A percentile compares a stretch with the other conserved stretches of the same genome.
Conservation (phyloP, 92 coral and sea anemone species). For the Diadumene lineata region DNA sequence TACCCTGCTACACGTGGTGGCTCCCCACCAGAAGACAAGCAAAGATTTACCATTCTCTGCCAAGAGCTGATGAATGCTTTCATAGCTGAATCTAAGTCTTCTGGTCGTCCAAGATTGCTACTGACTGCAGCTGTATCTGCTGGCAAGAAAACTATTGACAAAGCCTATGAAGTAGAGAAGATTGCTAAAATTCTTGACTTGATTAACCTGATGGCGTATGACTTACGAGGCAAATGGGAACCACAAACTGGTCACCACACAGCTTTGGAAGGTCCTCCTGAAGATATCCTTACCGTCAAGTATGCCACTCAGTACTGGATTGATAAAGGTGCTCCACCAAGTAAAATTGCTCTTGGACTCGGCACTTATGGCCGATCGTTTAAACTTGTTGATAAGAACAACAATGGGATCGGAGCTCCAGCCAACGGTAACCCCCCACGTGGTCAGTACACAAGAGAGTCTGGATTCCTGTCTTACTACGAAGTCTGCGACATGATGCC, state of each 20-base stretch:
- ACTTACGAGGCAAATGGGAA: constrained; percentile 91
- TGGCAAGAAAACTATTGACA: constrained; percentile 62
- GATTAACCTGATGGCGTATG: constrained; percentile 92
- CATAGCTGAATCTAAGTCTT: constrained; percentile 55
- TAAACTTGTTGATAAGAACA: constrained; percentile 33
- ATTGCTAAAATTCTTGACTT: constrained; percentile 68
- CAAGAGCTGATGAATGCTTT: constrained; percentile 83
- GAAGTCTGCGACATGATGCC: constrained; percentile 66
- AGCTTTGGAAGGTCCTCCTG: constrained; percentile 72
- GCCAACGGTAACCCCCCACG: constrained; percentile 57
- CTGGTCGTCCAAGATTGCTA: constrained; percentile 66
- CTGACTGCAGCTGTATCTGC: constrained; percentile 90
- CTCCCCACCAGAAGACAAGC: constrained; percentile 82
- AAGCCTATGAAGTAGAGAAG: constrained; percentile 70
- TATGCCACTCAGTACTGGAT: constrained; percentile 89
- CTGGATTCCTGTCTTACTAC: constrained; percentile 79
- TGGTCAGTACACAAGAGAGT: constrained; percentile 70
- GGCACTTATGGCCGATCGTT: constrained; percentile 85
- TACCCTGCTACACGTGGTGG: constrained; percentile 83
- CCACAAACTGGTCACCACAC: constrained; percentile 84
- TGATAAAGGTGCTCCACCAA: constrained; percentile 80
- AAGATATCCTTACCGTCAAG: constrained; percentile 75
- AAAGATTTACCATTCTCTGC: constrained; percentile 74
- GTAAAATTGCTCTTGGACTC: constrained; percentile 83
- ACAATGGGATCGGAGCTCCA: constrained; percentile 68